phyloP scores from a whole-genome alignment of 2,888 invertebrate genomes.

The Buathra laborator region DNA sequence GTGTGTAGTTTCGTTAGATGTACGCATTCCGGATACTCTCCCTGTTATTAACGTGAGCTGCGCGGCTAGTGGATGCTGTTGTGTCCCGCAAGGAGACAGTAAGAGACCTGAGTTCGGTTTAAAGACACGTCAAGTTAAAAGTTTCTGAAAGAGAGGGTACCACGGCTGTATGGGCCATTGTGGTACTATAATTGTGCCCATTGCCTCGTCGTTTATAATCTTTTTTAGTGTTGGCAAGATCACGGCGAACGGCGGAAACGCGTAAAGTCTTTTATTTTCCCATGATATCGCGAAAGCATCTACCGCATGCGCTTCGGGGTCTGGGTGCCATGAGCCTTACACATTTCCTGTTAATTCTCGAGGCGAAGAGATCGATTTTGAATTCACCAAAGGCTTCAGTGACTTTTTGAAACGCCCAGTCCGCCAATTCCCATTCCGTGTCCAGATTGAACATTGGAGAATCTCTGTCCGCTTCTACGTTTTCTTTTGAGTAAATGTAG shows the following conservation, averaged over 20 bases:
- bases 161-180: slow-evolving; percentile 64
- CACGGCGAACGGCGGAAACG: slow-evolving; percentile 65
- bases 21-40: slow-evolving; percentile 51
- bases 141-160: slow-evolving; percentile 53
- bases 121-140: slow-evolving; percentile 7
- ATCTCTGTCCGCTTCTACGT: slow-evolving; percentile 58
- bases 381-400: slow-evolving; percentile 8
- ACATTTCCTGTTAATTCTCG: slow-evolving; percentile 61
- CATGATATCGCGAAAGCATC: slow-evolving; percentile 65
- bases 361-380: slow-evolving; percentile 62
- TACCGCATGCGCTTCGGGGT: slow-evolving; percentile 48
- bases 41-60: slow-evolving; percentile 50
- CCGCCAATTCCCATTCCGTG: slow-evolving; percentile 62
- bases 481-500: slow-evolving; percentile 60
- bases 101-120: slow-evolving; percentile 18
- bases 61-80: slow-evolving; percentile 33
- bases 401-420: slow-evolving; percentile 44
- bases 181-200: slow-evolving; percentile 61
- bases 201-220: slow-evolving; percentile 57
- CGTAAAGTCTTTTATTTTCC: slow-evolving; percentile 47
- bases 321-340: slow-evolving; percentile 47
- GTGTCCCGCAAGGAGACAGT: slow-evolving; percentile 25
- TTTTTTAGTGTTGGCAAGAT: slow-evolving; percentile 54
- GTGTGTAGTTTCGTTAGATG: slow-evolving; percentile 10
- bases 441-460: slow-evolving; percentile 55